Evolutionary conservation across 2,113 vertebrate genomes (phyloP).

Genomic region (Xyliphius kryptos): DNA sequence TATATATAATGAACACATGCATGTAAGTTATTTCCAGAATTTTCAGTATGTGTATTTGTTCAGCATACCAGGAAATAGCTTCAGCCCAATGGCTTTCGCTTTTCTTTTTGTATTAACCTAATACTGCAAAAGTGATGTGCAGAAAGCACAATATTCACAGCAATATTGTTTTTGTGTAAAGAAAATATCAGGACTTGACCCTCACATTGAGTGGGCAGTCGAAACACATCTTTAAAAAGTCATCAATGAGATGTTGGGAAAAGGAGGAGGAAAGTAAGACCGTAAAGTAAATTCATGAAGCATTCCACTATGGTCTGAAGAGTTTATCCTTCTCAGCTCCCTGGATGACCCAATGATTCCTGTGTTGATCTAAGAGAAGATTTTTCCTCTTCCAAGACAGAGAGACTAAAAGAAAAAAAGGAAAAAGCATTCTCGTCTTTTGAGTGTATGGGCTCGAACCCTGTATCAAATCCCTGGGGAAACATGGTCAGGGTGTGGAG

Average conservation of each 20-base stretch:
- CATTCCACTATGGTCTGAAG: conserved; percentile 42
- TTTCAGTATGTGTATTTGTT: conserved; percentile 15
- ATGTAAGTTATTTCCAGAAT: conserved; percentile 9
- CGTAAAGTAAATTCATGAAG: conserved; percentile 36
- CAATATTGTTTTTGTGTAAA: conserved; percentile 23
- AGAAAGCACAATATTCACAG: conserved; percentile 15
- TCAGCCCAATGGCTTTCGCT: background rate
- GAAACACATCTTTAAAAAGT: conserved; percentile 35
- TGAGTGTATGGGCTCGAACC: conserved; percentile 50
- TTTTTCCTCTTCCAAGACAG: conserved; percentile 37
- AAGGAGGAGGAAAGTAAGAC: background rate
- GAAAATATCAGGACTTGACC: conserved; percentile 15
- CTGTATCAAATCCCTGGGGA: conserved; percentile 42
- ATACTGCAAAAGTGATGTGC: conserved; percentile 9
- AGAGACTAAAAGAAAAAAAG: conserved; percentile 36
- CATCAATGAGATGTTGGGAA: conserved; percentile 36
- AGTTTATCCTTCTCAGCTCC: conserved; percentile 42
- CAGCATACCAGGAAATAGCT: conserved; percentile 15
- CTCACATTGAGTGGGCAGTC: conserved; percentile 11
- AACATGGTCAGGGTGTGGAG: conserved; percentile 10
- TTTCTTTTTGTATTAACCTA: background rate
- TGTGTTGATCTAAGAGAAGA: conserved; percentile 40
- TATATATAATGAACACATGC: background rate
- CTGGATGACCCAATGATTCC: conserved; percentile 44
- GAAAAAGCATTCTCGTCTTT: conserved; percentile 43